Evolutionary conservation across 2,888 invertebrate species (phyloP), one percentile per base, ranked within the genome.

Genomic region (Amblyjoppa fuscipennis): DNA sequence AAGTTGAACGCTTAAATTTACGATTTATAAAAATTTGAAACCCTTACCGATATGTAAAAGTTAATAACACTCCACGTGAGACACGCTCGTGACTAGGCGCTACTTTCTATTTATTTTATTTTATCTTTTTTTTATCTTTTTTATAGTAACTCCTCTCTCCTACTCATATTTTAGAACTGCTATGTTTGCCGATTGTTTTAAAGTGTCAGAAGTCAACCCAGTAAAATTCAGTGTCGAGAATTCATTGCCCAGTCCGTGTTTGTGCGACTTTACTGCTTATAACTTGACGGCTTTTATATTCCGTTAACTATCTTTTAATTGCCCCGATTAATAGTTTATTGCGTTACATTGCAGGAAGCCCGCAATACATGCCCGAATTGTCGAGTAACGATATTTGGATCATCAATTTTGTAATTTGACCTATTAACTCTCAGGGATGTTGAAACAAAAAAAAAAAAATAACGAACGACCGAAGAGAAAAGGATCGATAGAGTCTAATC

Each of bases 341-440:
- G 53, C 11, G 16, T 74, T 76, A 73, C 69, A 71, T 78, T 83
- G 6, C 87, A 90, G 90, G 82, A 84, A 20, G 56, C 87, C 20
- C 83, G 87, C n/a, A 79, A 87, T 31, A 69, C 51, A 3, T 90
- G 90, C 68, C 90, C 90, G 9, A 87, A 85, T 49, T 90, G 90
- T 77, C 87, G 90, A 20, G 76, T 79, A 13, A 77, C 13, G 38
- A 90, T 89, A 66, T 75, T 51, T 16, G 56, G 51, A 59, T 70
- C 79, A n/a, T 25, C 64, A 7, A 34, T 13, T 61, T 71, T 38
- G 45, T 45, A 77, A 81, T 77, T 28, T 51, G 20, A 61, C 75
- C 64, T 81, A 51, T 31, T 31, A 75, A 38, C 56, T 78, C 11
- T 38, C 56, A 25, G 38, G 34, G 41, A 81, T 25, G 41, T 64